phyloP scores from a whole-genome alignment of 2,797 vertebrate genomes.

The Coranthus polyacanthus region DNA sequence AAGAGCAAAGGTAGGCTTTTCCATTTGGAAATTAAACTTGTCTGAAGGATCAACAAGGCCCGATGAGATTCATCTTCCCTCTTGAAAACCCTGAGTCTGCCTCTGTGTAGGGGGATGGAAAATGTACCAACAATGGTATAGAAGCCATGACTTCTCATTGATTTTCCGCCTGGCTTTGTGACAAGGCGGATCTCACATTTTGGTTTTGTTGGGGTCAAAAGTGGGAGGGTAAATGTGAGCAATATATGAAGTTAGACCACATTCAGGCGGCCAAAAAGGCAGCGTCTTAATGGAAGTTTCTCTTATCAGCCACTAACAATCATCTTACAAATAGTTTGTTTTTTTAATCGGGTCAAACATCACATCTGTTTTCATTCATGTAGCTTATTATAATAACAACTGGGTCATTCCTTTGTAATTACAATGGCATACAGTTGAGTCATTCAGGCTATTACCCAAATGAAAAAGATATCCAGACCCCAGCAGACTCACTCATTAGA shows the following conservation, averaged over 20 bases:
- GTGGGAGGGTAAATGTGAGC: slow-evolving; percentile 44
- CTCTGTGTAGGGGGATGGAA: slow-evolving; percentile 44
- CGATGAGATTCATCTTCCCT: slow-evolving; percentile 47
- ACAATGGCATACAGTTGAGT: slow-evolving; percentile 54
- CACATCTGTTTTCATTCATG: slow-evolving; percentile 60
- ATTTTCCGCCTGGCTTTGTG: slow-evolving; percentile 68
- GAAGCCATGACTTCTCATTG: slow-evolving; percentile 67
- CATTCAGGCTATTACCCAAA: slow-evolving; percentile 53
- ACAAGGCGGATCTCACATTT: slow-evolving; percentile 41
- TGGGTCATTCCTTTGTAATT: slow-evolving; percentile 58
- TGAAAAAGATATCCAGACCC: slow-evolving; percentile 63
- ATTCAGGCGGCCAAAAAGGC: slow-evolving; percentile 23
- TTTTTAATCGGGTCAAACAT: slow-evolving; percentile 37
- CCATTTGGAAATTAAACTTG: slow-evolving; percentile 59
- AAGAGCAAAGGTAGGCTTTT: slow-evolving; percentile 22
- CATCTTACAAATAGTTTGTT: slow-evolving; percentile 29
- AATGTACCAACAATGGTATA: slow-evolving; percentile 54
- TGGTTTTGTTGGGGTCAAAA: slow-evolving; percentile 56
- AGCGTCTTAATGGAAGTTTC: slow-evolving; percentile 38
- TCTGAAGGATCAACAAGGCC: slow-evolving; percentile 47
- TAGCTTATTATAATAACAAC: slow-evolving; percentile 53
- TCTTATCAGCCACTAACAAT: slow-evolving; percentile 35
- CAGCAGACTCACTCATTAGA: slow-evolving; percentile 58
- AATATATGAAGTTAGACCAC: slow-evolving; percentile 23
- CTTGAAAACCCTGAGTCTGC: slow-evolving; percentile 33